These are phyloP conservation scores for Halesus radiatus DNA, from an alignment of 1,140 invertebrate genomes.

Conservation along the genomic window DNA sequence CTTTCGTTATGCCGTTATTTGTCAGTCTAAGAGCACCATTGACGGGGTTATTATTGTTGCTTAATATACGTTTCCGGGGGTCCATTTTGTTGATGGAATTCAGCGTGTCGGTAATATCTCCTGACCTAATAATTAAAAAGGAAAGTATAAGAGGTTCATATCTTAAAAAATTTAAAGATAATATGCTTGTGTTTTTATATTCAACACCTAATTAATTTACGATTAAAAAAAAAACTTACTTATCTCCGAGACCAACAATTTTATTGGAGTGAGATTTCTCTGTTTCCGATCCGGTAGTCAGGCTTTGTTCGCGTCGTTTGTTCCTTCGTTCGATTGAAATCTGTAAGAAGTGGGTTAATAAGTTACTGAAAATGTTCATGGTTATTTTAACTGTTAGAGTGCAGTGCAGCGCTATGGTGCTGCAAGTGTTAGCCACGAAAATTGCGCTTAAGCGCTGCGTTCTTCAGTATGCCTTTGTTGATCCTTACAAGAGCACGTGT, in stretches of 20 bases:
- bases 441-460: no score
- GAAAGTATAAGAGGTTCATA: background rate
- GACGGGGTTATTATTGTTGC: constrained; percentile 29
- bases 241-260: constrained; percentile 65
- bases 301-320: constrained; percentile 71
- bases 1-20: constrained; percentile 35
- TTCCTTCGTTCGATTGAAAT: constrained; percentile 72
- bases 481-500: no score
- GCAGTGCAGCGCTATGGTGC: no score
- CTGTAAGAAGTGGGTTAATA: constrained; percentile 59
- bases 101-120: constrained; percentile 44
- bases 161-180: no score
- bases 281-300: constrained; percentile 80
- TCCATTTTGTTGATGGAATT: constrained; percentile 47
- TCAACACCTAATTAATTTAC: background rate
- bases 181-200: background rate
- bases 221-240: constrained; percentile 57
- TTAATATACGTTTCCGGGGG: constrained; percentile 34
- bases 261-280: constrained; percentile 80
- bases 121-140: constrained; percentile 41
- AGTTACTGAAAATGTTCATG: no score
- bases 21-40: constrained; percentile 17
- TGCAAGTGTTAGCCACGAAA: no score
- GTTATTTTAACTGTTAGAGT: no score
- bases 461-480: no score